Percentiles rank a stretch among this genome's conserved stretches.
Evolutionary conservation across 2,113 vertebrate species (phyloP).

Genomic region (Cryptomyrus ogoouensis): DNA sequence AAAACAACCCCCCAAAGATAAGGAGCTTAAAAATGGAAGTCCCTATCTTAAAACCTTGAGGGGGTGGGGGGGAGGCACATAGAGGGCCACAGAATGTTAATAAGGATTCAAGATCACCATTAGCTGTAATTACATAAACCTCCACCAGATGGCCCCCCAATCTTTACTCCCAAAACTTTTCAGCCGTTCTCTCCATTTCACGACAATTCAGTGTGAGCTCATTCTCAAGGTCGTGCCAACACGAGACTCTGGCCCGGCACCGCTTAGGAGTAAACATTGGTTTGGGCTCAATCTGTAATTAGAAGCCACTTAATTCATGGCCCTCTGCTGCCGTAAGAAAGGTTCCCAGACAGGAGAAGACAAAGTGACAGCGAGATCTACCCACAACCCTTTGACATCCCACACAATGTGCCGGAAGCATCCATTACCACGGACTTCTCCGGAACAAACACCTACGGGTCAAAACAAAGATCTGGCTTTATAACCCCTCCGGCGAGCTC

Average conservation of each 20-base stretch:
- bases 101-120: background rate
- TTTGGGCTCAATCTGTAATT: background rate
- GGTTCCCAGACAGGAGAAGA: background rate
- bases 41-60: background rate
- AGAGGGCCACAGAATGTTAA: background rate
- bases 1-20: background rate
- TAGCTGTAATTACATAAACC: slow-evolving; percentile 25
- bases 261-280: background rate
- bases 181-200: background rate
- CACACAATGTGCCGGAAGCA: slow-evolving; percentile 26
- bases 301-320: background rate
- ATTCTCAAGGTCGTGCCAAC: background rate
- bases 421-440: slow-evolving; percentile 55
- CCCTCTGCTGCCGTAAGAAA: background rate
- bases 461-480: slow-evolving; percentile 30
- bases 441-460: slow-evolving; percentile 52
- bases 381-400: slow-evolving; percentile 30
- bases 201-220: background rate
- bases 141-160: slow-evolving; percentile 57
- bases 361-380: background rate
- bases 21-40: too few species aligned
- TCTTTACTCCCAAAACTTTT: slow-evolving; percentile 28
- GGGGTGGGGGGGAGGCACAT: background rate
- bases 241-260: too few species aligned
- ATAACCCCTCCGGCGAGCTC: background rate